Base-by-base conservation (phyloP, 2,797 vertebrate species). In the Poeciliopsis presidionis region DNA sequence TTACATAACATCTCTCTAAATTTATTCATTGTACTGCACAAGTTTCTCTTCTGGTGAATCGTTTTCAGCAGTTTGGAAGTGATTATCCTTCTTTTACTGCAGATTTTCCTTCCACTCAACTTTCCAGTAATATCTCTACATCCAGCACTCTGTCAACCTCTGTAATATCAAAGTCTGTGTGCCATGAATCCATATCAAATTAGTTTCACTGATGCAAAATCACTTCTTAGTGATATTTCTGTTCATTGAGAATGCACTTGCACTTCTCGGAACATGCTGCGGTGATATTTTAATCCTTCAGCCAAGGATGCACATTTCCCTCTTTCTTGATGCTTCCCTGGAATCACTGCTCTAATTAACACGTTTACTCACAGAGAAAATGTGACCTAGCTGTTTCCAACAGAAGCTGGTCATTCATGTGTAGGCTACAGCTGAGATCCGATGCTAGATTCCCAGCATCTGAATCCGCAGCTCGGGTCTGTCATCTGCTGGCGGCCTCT, bases 391-490 rank as follows among this genome's bases (percentile, higher is more conserved):
- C 53, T 70, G 67, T 75, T 80, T 77, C 30, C 82, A 75, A 51
- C 80, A 25, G 70, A 71, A 67, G 77, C 82, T 81, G 81, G 70
- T 79, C 81, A 90, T 86, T 85, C 87, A 86, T 83, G 86, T 88
- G 87, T 77, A 11, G 14, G 61, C 78, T 57, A 36, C 87, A 89
- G 89, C 87, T 87, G 86, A 91, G 87, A 76, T 81, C 77, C 81
- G 73, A 77, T 74, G 79, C 84, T 79, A 90, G 87, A 82, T 43
- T 72, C 51, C 81, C 80, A 82, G 76, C 87, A 72, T 86, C 55
- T 28, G 76, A 75, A 51, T 83, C 53, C 5, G 7, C 77, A 76
- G 74, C 76, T 77, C 57, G 1, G 13, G 73, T 85, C 78, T 87
- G 81, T 81, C 41, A 83, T 86, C 81, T 84, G 81, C 33, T 88